Percentiles rank a stretch among this genome's conserved stretches.
These are phyloP conservation scores for Sitta carolinensis DNA, from an alignment of 2,797 vertebrate genomes.

Conservation along the genomic window DNA sequence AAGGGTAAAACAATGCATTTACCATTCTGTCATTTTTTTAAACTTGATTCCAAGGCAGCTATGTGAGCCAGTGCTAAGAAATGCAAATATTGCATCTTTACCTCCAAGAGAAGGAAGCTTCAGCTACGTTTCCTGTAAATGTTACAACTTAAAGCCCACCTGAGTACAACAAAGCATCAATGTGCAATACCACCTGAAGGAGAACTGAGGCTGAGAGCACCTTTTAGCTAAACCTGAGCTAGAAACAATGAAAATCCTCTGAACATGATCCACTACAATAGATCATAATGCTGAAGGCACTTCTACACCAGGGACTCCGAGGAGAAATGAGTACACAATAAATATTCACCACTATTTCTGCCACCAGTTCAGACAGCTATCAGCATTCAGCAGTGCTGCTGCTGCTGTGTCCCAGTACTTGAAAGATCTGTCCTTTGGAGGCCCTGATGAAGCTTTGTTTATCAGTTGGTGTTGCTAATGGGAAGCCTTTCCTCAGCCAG, in stretches of 20 bases:
- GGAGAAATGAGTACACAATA: neutral
- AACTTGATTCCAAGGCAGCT: neutral
- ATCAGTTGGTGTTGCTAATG: neutral
- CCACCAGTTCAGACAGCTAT: neutral
- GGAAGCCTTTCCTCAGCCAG: neutral
- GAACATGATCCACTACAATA: neutral
- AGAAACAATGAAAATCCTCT: neutral
- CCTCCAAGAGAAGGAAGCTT: neutral
- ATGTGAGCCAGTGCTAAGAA: neutral
- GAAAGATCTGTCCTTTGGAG: neutral
- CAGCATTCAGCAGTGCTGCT: neutral
- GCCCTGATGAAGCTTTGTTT: neutral
- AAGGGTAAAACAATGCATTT: neutral
- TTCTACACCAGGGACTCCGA: neutral
- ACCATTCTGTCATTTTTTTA: neutral
- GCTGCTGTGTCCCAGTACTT: neutral
- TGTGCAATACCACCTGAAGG: neutral
- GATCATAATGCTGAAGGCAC: neutral
- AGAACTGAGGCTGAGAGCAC: neutral
- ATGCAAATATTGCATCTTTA: neutral
- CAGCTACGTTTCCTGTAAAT: neutral
- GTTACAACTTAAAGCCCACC: neutral
- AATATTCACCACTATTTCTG: neutral
- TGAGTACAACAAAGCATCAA: neutral
- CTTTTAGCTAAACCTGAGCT: neutral